These are phyloP conservation scores for Trachops cirrhosus DNA, from an alignment of 2,797 vertebrate genomes.

Conservation along the genomic window DNA sequence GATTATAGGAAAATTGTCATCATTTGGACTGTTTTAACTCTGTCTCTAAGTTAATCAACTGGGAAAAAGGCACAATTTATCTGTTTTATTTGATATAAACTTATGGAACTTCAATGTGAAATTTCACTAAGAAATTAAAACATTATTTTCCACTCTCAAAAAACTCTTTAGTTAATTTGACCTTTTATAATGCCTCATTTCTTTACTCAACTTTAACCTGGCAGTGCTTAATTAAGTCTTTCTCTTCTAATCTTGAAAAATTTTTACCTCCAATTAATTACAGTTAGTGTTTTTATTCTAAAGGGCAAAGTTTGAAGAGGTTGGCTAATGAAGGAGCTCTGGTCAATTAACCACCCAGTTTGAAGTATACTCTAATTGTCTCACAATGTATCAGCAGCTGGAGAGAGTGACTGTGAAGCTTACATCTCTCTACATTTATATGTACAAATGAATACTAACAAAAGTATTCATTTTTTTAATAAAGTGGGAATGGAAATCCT, in stretches of 20 bases:
- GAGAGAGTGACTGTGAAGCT: not conserved
- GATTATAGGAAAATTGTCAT: not conserved
- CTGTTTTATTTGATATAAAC: not conserved
- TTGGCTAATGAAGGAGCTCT: not conserved
- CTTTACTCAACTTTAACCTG: not conserved
- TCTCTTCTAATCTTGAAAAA: not conserved
- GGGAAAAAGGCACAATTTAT: not conserved
- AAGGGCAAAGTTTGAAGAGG: not conserved
- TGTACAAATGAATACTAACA: not conserved
- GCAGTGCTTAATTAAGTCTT: constrained; percentile 23
- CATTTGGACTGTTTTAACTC: not conserved
- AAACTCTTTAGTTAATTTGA: constrained; percentile 1
- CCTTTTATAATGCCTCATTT: not conserved
- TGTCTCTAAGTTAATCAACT: not conserved
- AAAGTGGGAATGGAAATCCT: not conserved
- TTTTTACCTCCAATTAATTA: not conserved
- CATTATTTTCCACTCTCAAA: not conserved
- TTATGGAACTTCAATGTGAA: not conserved
- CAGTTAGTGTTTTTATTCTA: not conserved
- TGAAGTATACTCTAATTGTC: not conserved
- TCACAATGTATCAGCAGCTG: not conserved
- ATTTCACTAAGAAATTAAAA: not conserved
- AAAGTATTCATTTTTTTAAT: too few species aligned
- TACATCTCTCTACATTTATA: not conserved
- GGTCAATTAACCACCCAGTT: not conserved